These are phyloP conservation scores for Avahi laniger DNA, from an alignment of 2,797 vertebrate species.

Conservation along the genomic window DNA sequence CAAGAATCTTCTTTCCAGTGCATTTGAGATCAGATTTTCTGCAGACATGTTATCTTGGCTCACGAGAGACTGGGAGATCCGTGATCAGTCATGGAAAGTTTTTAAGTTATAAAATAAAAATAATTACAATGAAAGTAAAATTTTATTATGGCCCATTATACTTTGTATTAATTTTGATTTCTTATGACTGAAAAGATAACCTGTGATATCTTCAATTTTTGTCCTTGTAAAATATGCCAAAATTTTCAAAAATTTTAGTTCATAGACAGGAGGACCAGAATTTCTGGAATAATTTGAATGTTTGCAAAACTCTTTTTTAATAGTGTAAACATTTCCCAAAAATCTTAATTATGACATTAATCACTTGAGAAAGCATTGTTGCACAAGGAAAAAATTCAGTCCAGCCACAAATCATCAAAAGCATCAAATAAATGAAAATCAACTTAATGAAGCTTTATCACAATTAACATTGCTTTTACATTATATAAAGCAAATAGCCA, in stretches of 20 bases:
- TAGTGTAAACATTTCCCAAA: conserved; percentile 1
- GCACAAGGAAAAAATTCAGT: neutral
- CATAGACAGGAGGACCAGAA: neutral
- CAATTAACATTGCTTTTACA: neutral
- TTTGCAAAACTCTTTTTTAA: neutral
- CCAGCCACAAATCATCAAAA: neutral
- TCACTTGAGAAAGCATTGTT: neutral
- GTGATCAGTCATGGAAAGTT: neutral
- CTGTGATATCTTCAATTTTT: neutral
- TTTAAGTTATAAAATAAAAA: conserved; percentile 43
- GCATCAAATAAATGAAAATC: conserved; percentile 34
- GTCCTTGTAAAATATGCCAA: neutral
- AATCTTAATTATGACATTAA: neutral
- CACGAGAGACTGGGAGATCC: neutral
- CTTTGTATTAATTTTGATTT: conserved; percentile 29
- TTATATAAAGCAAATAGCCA: neutral
- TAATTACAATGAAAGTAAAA: conserved; percentile 6
- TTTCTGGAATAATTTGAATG: conserved; percentile 15
- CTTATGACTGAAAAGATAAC: neutral
- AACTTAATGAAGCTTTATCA: neutral
- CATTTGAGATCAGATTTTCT: neutral
- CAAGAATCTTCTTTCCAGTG: neutral
- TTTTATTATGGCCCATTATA: neutral
- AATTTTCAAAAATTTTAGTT: neutral
- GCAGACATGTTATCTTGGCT: neutral